Percentiles rank a stretch among this genome's conserved stretches.
phyloP scores from a whole-genome alignment of 2,797 vertebrate species.

The Cynodonichthys magdalenae region DNA sequence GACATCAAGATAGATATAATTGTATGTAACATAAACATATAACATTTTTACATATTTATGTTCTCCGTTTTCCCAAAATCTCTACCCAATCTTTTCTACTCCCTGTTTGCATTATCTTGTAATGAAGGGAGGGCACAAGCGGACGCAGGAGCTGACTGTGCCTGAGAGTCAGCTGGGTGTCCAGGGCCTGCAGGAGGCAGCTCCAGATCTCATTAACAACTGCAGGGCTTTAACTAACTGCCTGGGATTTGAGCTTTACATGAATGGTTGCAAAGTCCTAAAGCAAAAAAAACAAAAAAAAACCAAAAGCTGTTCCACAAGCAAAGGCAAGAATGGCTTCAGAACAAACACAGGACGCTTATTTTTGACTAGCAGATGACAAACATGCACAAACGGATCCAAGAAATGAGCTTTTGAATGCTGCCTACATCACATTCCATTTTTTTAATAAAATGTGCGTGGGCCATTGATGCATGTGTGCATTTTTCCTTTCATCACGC shows the following conservation, averaged over 20 bases:
- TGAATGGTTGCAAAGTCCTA: constrained; percentile 37
- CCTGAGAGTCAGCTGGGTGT: constrained; percentile 53
- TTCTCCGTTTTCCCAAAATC: constrained; percentile 17
- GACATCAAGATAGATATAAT: too few relatives aligned
- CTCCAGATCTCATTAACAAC: constrained; percentile 65
- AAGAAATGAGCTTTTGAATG: constrained; percentile 5
- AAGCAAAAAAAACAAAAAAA: constrained; percentile 31
- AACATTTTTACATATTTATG: constrained; percentile 8
- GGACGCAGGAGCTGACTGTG: constrained; percentile 27
- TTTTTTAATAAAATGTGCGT: constrained; percentile 9
- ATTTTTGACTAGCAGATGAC: constrained; percentile 5
- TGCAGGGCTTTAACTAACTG: constrained; percentile 52
- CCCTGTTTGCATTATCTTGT: constrained; percentile 14
- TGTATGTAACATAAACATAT: too few relatives aligned
- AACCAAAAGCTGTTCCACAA: constrained; percentile 28
- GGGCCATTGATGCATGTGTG: constrained; percentile 20
- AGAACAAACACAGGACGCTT: constrained; percentile 14
- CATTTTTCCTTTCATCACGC: constrained; percentile 71
- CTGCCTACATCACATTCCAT: neutral
- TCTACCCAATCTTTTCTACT: constrained; percentile 35
- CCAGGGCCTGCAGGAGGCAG: constrained; percentile 34
- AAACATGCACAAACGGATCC: constrained; percentile 4
- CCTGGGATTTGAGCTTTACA: constrained; percentile 43
- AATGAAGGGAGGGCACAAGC: constrained; percentile 28
- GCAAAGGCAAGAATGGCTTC: constrained; percentile 11